phyloP scores from a whole-genome alignment of 1,140 invertebrate genomes.

The Drosophila bipectinata region DNA sequence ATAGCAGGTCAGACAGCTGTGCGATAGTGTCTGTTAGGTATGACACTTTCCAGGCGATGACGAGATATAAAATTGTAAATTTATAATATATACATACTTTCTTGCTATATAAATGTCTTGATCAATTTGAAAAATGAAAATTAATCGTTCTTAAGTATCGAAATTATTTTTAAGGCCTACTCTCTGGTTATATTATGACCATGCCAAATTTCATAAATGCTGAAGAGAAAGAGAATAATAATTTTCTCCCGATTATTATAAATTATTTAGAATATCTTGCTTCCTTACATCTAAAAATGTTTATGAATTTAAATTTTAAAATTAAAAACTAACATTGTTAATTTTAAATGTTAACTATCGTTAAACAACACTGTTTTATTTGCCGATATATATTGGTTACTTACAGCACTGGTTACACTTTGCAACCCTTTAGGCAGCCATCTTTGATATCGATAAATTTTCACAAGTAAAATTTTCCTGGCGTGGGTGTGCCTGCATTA shows the following conservation, averaged over 20 bases:
- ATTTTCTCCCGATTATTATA: too few relatives aligned
- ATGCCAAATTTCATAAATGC: too few relatives aligned
- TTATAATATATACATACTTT: neutral
- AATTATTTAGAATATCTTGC: too few relatives aligned
- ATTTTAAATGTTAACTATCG: too few relatives aligned
- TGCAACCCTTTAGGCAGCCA: slow-evolving; percentile 25
- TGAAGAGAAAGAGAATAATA: too few relatives aligned
- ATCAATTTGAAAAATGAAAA: neutral
- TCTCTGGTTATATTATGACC: neutral
- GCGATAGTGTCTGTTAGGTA: slow-evolving; percentile 22
- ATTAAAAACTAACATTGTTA: too few relatives aligned
- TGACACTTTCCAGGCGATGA: neutral
- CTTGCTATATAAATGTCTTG: neutral
- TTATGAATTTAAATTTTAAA: too few relatives aligned
- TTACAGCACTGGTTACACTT: neutral
- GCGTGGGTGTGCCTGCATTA: slow-evolving; percentile 25
- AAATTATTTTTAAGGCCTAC: neutral
- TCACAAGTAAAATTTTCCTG: slow-evolving; percentile 21
- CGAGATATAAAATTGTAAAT: neutral
- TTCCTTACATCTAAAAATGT: too few relatives aligned
- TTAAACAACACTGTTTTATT: neutral
- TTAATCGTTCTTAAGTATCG: neutral
- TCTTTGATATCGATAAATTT: slow-evolving; percentile 37
- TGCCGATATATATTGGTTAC: neutral
- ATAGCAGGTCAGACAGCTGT: slow-evolving; percentile 61